A percentile compares a stretch with the other conserved stretches of the same genome.
These are phyloP conservation scores for Valencia hispanica DNA, from an alignment of 2,797 vertebrate species.

Conservation along the genomic window DNA sequence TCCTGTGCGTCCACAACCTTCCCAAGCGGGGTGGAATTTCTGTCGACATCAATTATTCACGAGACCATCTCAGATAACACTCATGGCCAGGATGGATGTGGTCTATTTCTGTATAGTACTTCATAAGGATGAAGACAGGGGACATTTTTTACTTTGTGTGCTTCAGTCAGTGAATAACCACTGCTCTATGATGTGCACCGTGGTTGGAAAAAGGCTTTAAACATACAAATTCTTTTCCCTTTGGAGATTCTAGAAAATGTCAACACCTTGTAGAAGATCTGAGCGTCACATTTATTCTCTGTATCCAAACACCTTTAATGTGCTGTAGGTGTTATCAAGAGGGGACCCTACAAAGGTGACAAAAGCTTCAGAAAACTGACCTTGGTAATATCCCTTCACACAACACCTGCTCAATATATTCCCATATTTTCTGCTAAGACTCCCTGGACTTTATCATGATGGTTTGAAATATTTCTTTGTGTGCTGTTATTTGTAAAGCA, in stretches of 20 bases:
- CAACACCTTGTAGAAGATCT: slow-evolving; percentile 62
- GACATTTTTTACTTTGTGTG: slow-evolving; percentile 75
- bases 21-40: slow-evolving; percentile 76
- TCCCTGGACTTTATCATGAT: slow-evolving; percentile 32
- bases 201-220: slow-evolving; percentile 64
- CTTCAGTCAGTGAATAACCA: slow-evolving; percentile 66
- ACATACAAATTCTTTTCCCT: slow-evolving; percentile 44
- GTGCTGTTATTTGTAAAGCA: slow-evolving; percentile 24
- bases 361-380: slow-evolving; percentile 52
- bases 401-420: slow-evolving; percentile 16
- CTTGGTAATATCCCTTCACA: slow-evolving; percentile 33
- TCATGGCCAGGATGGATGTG: slow-evolving; percentile 75
- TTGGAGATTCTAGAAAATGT: slow-evolving; percentile 61
- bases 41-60: slow-evolving; percentile 81
- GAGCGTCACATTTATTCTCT: slow-evolving; percentile 57
- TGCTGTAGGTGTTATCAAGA: slow-evolving; percentile 53
- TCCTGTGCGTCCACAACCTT: slow-evolving; percentile 65
- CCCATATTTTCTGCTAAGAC: slow-evolving; percentile 35
- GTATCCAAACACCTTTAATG: slow-evolving; percentile 59
- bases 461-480: slow-evolving; percentile 17
- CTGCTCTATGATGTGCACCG: slow-evolving; percentile 34
- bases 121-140: slow-evolving; percentile 78
- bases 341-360: slow-evolving; percentile 52
- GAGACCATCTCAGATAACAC: slow-evolving; percentile 78
- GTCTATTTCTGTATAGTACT: slow-evolving; percentile 81